These are phyloP conservation scores for Oxyruncus cristatus DNA, from an alignment of 2,113 vertebrate genomes.

Conservation along the genomic window DNA sequence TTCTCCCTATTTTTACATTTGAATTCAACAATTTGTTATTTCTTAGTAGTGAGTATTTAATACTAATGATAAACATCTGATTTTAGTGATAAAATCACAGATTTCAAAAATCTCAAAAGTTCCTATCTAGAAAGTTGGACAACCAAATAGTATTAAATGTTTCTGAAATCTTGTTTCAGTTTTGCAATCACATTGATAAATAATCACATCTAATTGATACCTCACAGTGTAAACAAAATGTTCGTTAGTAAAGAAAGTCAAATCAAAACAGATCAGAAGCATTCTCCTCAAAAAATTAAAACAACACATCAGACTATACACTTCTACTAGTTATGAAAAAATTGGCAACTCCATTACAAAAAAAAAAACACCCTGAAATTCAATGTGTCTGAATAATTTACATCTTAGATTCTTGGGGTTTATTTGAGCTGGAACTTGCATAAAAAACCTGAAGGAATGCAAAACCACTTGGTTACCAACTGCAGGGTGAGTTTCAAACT, in stretches of 20 bases:
- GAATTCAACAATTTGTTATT: neutral
- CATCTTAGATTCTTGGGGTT: neutral
- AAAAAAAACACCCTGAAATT: neutral
- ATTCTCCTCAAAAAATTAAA: neutral
- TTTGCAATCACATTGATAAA: neutral
- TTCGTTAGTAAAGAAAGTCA: neutral
- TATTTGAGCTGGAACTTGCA: neutral
- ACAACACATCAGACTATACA: neutral
- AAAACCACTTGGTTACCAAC: neutral
- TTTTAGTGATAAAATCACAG: neutral
- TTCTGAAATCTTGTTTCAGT: neutral
- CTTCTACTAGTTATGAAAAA: neutral
- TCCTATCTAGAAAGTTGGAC: neutral
- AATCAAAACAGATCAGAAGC: neutral
- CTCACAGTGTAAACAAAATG: neutral
- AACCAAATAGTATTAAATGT: neutral
- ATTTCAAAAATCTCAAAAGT: neutral
- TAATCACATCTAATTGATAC: neutral
- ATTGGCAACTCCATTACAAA: neutral
- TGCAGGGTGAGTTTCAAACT: neutral
- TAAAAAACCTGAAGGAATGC: neutral
- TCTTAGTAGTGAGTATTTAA: neutral
- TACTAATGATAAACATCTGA: neutral
- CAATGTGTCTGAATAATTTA: neutral
- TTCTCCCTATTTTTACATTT: neutral